Percentiles rank a stretch among this genome's conserved stretches.
phyloP scores from a whole-genome alignment of 2,113 vertebrate species.

The Onychorhynchus coronatus region DNA sequence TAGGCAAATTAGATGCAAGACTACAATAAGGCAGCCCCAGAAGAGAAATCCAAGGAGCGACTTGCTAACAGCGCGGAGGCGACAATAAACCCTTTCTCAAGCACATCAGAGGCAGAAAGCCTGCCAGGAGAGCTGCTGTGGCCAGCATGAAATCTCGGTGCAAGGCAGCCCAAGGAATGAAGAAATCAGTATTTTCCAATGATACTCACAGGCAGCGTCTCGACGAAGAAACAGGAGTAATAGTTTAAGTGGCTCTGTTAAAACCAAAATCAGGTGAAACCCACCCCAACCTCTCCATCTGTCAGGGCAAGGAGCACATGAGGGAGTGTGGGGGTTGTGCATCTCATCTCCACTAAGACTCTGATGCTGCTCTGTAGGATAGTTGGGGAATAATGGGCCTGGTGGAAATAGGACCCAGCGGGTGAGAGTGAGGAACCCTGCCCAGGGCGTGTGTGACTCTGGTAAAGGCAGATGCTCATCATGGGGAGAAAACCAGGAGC shows the following conservation, averaged over 20 bases:
- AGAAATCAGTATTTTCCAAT: background rate
- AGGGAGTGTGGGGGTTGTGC: too few relatives aligned
- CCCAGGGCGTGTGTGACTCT: background rate
- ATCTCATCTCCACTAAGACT: background rate
- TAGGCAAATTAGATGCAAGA: conserved; percentile 27
- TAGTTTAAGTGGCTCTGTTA: background rate
- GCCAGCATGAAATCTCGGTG: background rate
- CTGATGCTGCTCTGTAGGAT: background rate
- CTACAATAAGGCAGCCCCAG: conserved; percentile 1
- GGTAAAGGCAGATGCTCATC: background rate
- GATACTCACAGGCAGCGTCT: background rate
- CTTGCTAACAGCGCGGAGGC: background rate
- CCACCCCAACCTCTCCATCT: background rate
- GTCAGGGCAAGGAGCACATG: background rate
- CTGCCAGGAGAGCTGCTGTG: background rate
- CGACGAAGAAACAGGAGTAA: background rate
- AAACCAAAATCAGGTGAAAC: background rate
- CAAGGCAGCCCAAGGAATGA: background rate
- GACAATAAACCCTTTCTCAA: conserved; percentile 15
- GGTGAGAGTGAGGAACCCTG: background rate
- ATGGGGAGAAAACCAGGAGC: background rate
- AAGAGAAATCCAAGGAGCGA: background rate
- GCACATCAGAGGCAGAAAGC: background rate
- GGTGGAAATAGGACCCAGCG: background rate
- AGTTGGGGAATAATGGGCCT: background rate